A percentile compares a stretch with the other conserved stretches of the same genome.
Evolutionary conservation across 2,797 vertebrate species (phyloP).

Genomic region (Paratrypauchen microcephalus): DNA sequence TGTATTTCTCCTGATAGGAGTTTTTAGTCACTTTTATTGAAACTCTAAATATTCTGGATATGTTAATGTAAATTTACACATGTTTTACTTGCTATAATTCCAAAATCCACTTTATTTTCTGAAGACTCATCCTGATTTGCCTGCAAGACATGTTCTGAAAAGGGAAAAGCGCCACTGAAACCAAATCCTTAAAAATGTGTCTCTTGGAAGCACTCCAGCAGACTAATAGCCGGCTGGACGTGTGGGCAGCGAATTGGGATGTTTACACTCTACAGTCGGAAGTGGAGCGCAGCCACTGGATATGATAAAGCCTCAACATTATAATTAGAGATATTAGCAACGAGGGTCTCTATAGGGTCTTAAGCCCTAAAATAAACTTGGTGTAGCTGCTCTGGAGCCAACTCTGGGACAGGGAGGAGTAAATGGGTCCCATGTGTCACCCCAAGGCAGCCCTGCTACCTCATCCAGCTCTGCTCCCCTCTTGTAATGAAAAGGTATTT

Average conservation of each 20-base stretch:
- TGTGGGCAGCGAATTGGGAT: constrained; percentile 69
- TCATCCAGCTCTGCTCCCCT: constrained; percentile 53
- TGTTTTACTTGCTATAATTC: not conserved
- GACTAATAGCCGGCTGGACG: constrained; percentile 68
- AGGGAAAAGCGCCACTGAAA: constrained; percentile 70
- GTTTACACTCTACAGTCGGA: constrained; percentile 69
- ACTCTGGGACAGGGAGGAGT: constrained; percentile 60
- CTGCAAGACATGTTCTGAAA: constrained; percentile 49
- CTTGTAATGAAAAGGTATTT: constrained; percentile 81
- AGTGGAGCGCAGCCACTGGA: constrained; percentile 66
- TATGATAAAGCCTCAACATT: constrained; percentile 69
- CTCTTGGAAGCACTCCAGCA: constrained; percentile 71
- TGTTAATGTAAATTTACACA: not conserved
- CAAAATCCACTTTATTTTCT: constrained; percentile 11
- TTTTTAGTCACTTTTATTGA: no score
- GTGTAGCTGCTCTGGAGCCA: constrained; percentile 60
- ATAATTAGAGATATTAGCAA: constrained; percentile 75
- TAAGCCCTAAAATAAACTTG: constrained; percentile 73
- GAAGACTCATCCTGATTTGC: constrained; percentile 18
- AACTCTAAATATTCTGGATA: not conserved
- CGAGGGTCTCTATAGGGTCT: constrained; percentile 62
- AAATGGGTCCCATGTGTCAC: constrained; percentile 78
- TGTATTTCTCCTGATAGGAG: not conserved
- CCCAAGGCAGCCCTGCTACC: constrained; percentile 62
- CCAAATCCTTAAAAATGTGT: constrained; percentile 79